Evolutionary conservation across 2,113 vertebrate genomes (phyloP), one percentile per base, ranked within the genome.

Genomic region (Dicentrarchus labrax): DNA sequence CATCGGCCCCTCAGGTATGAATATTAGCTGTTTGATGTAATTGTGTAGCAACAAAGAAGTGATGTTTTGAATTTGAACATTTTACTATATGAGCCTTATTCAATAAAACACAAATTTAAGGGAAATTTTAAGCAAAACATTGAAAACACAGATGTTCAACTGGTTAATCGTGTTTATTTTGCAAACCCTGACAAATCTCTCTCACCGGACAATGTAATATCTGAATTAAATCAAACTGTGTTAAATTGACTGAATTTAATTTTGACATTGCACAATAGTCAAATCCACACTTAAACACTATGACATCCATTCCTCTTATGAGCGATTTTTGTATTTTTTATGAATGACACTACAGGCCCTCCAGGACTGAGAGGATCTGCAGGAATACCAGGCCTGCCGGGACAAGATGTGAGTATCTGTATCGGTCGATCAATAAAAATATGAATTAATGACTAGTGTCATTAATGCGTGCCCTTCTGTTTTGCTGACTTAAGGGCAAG

Each of bases 341-440:
- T 84, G 43, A 47, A n/a, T 59, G 30, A 72, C 21, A 47, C 17
- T 15, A 8, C 45, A 94, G 93, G 94, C 3, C 91, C 95, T 36
- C 94, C 94, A 43, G 97, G 97, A 88, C 95, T 93, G 45, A 95
- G 92, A 36, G 97, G 97, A 54, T 95, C 90, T 19, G 90, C 95
- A 51, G 98, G 97, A 64, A 93, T 94, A 8, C 86, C 93, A 3
- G 98, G 97, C 82, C 87, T 86, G 57, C 95, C 96, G 4, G 98
- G 97, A 89, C 91, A 83, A 86, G 96, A 97, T 85, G 98, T 99
- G 93, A 94, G 96, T 78, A 15, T 62, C 39, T 48, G 5, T 64
- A 78, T 38, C 15, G 70, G 43, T 22, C 53, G n/a, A 81, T 72
- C 24, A 72, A 54, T 64, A 5, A 43, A 2, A 56, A 38, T 15